Base-by-base conservation (phyloP, 2,888 invertebrate genomes). In the Agonopterix heracliana region DNA sequence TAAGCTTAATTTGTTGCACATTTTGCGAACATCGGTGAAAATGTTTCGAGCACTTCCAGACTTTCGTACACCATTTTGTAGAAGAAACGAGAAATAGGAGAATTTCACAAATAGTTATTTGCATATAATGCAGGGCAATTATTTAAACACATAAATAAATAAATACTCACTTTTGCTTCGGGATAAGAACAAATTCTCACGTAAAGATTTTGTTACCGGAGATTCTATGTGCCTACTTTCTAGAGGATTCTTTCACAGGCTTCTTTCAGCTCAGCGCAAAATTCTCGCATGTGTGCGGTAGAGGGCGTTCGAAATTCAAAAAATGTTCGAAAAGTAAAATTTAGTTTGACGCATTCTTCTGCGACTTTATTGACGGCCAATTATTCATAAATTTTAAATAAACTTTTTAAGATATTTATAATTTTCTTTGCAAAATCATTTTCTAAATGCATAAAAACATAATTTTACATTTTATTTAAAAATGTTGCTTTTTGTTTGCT, bases 161-260 rank as follows among this genome's bases (percentile, higher is more conserved):
- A 69, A 72, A 78, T 84, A 88, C 87, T 88, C 76, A 88, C 87
- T 74, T 81, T 81, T 77, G 71, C 78, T 81, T 81, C 79, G 74
- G 75, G 68, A 76, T 74, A 78, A 66, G 79, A 84, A 83, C 72
- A 85, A 83, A 75, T 82, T 86, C 74, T 81, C 88, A 86, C 88
- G 81, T 80, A 84, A 84, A 81, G 87, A 89, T 88, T 88, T 88
- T 84, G 87, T 84, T 86, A 79, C 86, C 82, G 83, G 86, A 84
- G 84, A 81, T 81, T 80, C 81, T 76, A 76, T 87, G 26, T 26
- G 87, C 81, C 84, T 86, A 82, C 80, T 86, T 83, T 86, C 82
- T 78, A 84, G 85, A 83, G 83, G 89, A 86, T 83, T 89, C 88
- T 88, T 87, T 82, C 89, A 89, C 74, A 78, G 78, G 89, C 83